phyloP scores from a whole-genome alignment of 1,140 invertebrate species.

The Monomorium pharaonis region DNA sequence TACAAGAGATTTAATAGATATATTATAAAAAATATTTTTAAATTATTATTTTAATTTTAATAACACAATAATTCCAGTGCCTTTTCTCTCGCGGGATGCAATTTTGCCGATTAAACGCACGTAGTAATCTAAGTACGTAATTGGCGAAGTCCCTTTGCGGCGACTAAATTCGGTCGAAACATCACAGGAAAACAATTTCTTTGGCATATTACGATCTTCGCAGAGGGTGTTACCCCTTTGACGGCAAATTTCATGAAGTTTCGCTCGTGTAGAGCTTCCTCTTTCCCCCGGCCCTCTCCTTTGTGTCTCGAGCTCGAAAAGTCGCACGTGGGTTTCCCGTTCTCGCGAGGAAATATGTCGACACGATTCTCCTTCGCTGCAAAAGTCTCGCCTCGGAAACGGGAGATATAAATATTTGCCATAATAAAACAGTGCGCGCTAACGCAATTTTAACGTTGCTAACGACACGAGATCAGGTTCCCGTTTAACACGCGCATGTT shows the following conservation, averaged over 20 bases:
- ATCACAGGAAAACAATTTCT: constrained; percentile 68
- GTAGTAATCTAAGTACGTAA: constrained; percentile 60
- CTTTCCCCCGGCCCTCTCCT: background rate
- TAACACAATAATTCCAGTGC: background rate
- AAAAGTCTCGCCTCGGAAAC: constrained; percentile 6
- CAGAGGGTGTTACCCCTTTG: constrained; percentile 61
- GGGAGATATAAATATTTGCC: constrained; percentile 16
- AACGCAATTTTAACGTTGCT: background rate
- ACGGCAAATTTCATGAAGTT: constrained; percentile 67
- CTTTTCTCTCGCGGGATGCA: background rate
- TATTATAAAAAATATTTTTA: too few species aligned
- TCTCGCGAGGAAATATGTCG: background rate
- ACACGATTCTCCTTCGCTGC: constrained; percentile 18
- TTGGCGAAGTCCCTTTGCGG: constrained; percentile 56
- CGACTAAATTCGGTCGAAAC: constrained; percentile 47
- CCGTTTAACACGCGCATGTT: background rate
- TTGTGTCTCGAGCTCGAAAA: constrained; percentile 18
- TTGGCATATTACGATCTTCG: constrained; percentile 16
- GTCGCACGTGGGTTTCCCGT: constrained; percentile 13
- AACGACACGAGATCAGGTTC: background rate
- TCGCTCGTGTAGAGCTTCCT: constrained; percentile 62
- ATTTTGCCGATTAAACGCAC: constrained; percentile 15
- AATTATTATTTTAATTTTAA: background rate
- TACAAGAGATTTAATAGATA: too few species aligned
- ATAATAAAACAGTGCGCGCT: background rate